Percentiles rank a stretch among this genome's conserved stretches.
Evolutionary conservation across 2,797 vertebrate species (phyloP).

Genomic region (Leptatherina wallacei): DNA sequence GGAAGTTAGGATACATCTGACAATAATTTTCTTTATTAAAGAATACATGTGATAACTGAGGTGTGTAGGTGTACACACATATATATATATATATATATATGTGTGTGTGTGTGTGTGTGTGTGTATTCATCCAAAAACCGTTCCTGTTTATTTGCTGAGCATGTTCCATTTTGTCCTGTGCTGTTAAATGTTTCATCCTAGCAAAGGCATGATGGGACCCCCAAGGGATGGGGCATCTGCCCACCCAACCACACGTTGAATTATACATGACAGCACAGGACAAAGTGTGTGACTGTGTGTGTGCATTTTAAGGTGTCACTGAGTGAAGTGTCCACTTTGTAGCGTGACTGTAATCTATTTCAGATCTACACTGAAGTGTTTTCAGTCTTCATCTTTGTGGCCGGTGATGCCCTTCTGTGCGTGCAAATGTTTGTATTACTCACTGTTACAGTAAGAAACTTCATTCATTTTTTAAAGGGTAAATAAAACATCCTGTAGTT

Average conservation of each 20-base stretch:
- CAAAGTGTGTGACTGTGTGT: conserved; percentile 57
- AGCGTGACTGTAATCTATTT: conserved; percentile 60
- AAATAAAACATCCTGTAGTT: conserved; percentile 12
- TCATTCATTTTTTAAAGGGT: conserved; percentile 10
- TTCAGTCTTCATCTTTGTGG: conserved; percentile 22
- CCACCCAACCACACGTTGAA: conserved; percentile 78
- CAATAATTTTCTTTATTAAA: conserved; percentile 12
- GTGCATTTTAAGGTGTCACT: conserved; percentile 73
- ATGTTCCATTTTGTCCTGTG: conserved; percentile 84
- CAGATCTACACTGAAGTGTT: conserved; percentile 41
- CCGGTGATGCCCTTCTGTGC: conserved; percentile 17
- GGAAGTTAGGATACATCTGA: background rate
- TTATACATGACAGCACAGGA: conserved; percentile 82
- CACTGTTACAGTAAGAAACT: conserved; percentile 8
- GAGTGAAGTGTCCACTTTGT: conserved; percentile 70
- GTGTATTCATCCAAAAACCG: conserved; percentile 52
- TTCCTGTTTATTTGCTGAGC: conserved; percentile 80
- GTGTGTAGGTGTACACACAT: background rate
- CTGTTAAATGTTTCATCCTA: conserved; percentile 86
- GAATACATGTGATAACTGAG: background rate
- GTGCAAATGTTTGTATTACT: conserved; percentile 4
- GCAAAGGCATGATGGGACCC: conserved; percentile 77
- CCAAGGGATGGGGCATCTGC: conserved; percentile 81
- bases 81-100: background rate
- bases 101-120: background rate